Evolutionary conservation across 2,113 vertebrate genomes (phyloP).

Genomic region (Ptilonorhynchus violaceus): DNA sequence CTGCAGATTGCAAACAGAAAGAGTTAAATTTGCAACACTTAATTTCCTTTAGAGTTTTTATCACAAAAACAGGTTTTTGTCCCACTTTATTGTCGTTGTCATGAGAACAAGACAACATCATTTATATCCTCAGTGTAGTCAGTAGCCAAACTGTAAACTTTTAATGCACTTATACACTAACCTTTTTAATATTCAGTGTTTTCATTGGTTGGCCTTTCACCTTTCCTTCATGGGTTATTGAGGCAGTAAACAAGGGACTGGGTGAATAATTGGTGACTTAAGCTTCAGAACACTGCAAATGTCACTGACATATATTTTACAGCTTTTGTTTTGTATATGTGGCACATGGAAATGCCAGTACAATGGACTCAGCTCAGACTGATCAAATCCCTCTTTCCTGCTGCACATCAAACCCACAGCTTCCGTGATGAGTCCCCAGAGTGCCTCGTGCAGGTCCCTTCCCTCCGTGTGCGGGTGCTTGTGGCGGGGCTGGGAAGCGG

Average conservation of each 20-base stretch:
- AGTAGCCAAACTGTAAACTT: not conserved
- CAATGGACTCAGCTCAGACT: not conserved
- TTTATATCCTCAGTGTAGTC: not conserved
- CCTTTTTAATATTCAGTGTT: constrained; percentile 35
- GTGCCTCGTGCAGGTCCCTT: not conserved
- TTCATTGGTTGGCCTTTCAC: constrained; percentile 22
- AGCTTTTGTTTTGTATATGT: not conserved
- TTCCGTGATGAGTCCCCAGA: not conserved
- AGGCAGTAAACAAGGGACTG: constrained; percentile 9
- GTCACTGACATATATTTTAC: not conserved
- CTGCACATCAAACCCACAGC: not conserved
- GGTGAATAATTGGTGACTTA: not conserved
- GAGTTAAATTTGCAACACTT: not conserved
- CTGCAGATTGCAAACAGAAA: not conserved
- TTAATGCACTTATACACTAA: not conserved
- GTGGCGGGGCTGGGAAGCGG: not conserved
- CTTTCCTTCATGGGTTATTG: not conserved
- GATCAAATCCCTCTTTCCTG: not conserved
- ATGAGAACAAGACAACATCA: not conserved
- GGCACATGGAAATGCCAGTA: not conserved
- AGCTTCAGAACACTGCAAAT: not conserved
- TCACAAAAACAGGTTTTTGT: not conserved
- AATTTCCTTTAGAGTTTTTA: not conserved
- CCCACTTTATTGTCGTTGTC: not conserved
- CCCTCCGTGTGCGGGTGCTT: accelerated